These are phyloP conservation scores for Heteropelma amictum DNA, from an alignment of 2,888 invertebrate species.

Conservation along the genomic window DNA sequence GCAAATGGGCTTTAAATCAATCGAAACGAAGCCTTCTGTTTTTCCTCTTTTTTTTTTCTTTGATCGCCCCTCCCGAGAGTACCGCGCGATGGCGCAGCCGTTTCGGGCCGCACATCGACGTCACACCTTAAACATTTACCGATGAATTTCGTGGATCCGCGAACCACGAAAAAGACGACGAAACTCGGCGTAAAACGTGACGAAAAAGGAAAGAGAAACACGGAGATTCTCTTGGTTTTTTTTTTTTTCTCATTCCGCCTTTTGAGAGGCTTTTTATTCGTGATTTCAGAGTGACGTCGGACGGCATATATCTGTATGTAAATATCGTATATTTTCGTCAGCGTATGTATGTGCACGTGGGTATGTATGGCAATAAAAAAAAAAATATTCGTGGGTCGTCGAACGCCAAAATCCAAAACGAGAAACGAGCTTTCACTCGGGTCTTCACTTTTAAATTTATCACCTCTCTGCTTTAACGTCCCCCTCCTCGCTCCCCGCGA, in stretches of 20 bases:
- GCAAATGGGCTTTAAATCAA: too few relatives aligned
- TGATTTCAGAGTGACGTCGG: constrained; percentile 14
- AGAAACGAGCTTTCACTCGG: constrained; percentile 59
- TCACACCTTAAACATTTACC: constrained; percentile 68
- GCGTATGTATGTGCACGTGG: background rate
- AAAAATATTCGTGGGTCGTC: constrained; percentile 44
- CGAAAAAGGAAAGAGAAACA: too few relatives aligned
- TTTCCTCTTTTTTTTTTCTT: background rate
- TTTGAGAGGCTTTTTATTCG: background rate
- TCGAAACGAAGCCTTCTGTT: too few relatives aligned
- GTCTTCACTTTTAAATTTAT: too few relatives aligned
- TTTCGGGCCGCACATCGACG: constrained; percentile 50
- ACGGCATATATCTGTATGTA: background rate
- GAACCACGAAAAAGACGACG: background rate
- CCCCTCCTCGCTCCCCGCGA: too few relatives aligned
- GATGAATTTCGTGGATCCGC: constrained; percentile 55
- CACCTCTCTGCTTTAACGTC: too few relatives aligned
- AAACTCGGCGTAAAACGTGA: background rate
- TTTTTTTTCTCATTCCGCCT: constrained; percentile 49
- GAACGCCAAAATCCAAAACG: constrained; percentile 62
- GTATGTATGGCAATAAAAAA: background rate
- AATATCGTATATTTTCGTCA: too few relatives aligned
- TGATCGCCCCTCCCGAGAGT: too few relatives aligned
- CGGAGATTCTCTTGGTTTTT: too few relatives aligned
- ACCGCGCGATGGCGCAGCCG: background rate